These are phyloP conservation scores for Chouioia cunea DNA, from an alignment of 2,888 invertebrate species.

Conservation along the genomic window DNA sequence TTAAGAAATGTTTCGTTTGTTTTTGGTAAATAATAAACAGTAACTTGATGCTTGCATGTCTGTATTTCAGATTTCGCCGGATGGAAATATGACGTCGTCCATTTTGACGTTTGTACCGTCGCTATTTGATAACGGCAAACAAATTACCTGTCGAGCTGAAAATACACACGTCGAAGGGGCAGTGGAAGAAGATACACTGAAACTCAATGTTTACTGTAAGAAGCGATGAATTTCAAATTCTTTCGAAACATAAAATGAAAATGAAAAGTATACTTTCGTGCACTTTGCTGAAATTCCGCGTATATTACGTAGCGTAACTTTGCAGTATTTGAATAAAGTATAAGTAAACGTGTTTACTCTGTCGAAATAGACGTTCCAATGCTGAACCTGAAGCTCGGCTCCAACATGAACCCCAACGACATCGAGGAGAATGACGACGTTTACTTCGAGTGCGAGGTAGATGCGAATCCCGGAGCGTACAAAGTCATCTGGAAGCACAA, in stretches of 20 bases:
- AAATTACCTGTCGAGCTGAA: conserved; percentile 84
- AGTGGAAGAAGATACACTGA: conserved; percentile 83
- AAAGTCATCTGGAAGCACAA: conserved; percentile 86
- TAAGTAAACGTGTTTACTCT: background rate
- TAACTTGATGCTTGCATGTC: background rate
- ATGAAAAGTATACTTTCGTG: no score
- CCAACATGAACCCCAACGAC: conserved; percentile 82
- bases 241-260: conserved; percentile 3
- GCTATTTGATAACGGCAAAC: conserved; percentile 82
- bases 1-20: no score
- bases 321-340: no score
- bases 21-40: no score
- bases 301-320: no score
- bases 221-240: conserved; percentile 32
- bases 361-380: conserved; percentile 77
- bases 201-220: conserved; percentile 91
- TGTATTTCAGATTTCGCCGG: conserved; percentile 78
- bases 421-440: conserved; percentile 86
- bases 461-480: conserved; percentile 82
- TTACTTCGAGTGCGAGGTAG: conserved; percentile 84
- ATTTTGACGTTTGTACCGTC: conserved; percentile 81
- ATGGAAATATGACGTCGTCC: conserved; percentile 86
- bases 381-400: conserved; percentile 78
- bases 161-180: conserved; percentile 81
- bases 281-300: no score